Base-by-base conservation (phyloP, 2,888 invertebrate genomes). In the Blomia tropicalis region DNA sequence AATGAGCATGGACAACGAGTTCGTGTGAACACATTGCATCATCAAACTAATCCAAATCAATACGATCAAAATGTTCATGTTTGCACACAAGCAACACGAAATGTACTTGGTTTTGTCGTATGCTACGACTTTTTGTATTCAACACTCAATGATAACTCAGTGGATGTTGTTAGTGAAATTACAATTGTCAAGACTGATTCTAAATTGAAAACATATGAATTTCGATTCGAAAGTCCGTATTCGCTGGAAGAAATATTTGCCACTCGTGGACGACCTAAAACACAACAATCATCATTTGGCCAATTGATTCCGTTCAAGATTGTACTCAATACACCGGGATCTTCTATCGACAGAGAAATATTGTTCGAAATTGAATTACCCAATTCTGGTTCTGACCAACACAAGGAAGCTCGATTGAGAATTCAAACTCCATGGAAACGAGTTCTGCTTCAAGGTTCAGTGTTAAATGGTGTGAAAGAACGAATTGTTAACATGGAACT, bases 311-410 rank as follows among this genome's bases (percentile, higher is more conserved):
- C 44, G n/a, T 27, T 31, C 14, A 58, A 36, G 29, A 17, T 58
- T 5, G 44, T 63, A 17, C 36, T 67, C 19, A 66, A 65, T 19
- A 67, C 67, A 2, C 67, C 67, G 0, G 43, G 63, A 4, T 64
- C 65, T 11, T 31, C 47, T 11, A 56, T 63, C 3, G 47, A 61
- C n/a, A 59, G 67, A 4, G 60, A 25, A 61, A 61, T 23, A n/a
- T 30, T 43, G 19, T 51, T 44, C 2, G 63, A 67, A 11, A 22
- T 66, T 11, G 60, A 63, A 32, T 17, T 63, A n/a, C 56, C 58
- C 27, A 59, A 59, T 17, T n/a, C 43, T 19, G 53, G 23, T 14
- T 25, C 31, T 41, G 53, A 41, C 5, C 2, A 47, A 14, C 23
- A 54, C 3, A 62, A 41, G 53, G 60, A 63, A 29, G 44, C 59